Conservation (phyloP, 2,888 invertebrate genomes). For the Dexiosoma caninum region DNA sequence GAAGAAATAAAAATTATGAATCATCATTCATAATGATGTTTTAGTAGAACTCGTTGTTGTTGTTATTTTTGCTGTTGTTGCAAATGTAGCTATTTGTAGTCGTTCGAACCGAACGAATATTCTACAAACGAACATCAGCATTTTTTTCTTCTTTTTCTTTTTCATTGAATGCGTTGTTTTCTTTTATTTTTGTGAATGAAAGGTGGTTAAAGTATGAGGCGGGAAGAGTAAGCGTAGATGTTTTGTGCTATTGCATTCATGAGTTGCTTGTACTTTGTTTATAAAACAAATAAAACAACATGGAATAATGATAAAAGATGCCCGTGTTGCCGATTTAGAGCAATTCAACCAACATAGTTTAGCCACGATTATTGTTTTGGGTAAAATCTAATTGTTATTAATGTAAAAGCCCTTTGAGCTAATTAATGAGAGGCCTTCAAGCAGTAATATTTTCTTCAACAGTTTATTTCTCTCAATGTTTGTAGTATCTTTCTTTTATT, state of each 20-base stretch:
- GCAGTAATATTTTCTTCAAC: too few relatives aligned
- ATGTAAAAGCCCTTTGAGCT: too few relatives aligned
- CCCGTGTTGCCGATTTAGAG: too few relatives aligned
- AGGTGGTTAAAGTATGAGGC: not conserved
- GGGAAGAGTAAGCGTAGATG: not conserved
- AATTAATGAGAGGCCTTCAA: too few relatives aligned
- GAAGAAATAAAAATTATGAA: conserved; percentile 43
- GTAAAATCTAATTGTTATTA: too few relatives aligned
- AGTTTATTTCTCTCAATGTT: too few relatives aligned
- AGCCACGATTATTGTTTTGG: too few relatives aligned
- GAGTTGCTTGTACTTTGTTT: conserved; percentile 17
- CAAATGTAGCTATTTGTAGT: conserved; percentile 15
- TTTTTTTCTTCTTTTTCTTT: conserved; percentile 10
- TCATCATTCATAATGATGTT: conserved; percentile 41
- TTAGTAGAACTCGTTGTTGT: too few relatives aligned
- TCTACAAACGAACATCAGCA: conserved; percentile 30
- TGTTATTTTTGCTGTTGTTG: conserved; percentile 27
- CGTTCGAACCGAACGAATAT: conserved; percentile 43
- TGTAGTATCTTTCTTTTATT: too few relatives aligned
- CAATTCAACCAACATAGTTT: too few relatives aligned
- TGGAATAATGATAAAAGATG: not conserved
- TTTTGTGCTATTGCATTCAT: conserved; percentile 10
- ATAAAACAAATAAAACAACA: not conserved
- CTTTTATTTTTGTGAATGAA: not conserved
- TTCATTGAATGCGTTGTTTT: conserved; percentile 28